phyloP scores from a whole-genome alignment of 2,797 vertebrate genomes.

The Distichodus sexfasciatus region DNA sequence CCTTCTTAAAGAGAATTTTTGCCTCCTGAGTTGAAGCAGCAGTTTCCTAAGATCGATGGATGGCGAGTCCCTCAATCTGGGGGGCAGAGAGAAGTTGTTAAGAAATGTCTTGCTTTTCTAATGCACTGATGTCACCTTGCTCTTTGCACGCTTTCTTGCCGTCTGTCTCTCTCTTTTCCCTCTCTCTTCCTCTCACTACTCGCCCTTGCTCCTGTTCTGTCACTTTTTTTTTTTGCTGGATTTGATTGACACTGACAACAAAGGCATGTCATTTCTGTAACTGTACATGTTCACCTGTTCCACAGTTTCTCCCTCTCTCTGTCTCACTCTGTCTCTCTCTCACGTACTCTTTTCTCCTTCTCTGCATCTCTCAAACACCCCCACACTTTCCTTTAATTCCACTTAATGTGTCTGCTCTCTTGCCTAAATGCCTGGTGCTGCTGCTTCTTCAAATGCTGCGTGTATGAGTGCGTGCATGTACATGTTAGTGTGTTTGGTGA shows the following conservation, averaged over 20 bases:
- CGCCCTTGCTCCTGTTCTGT: not conserved
- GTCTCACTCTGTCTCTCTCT: no score
- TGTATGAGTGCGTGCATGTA: not conserved
- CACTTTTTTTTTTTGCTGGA: not conserved
- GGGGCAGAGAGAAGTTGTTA: conserved; percentile 10
- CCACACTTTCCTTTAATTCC: conserved; percentile 5
- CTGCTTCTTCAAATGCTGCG: no score
- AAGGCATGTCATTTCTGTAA: conserved; percentile 11
- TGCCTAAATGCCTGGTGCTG: not conserved
- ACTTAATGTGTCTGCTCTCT: not conserved
- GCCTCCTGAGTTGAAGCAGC: conserved; percentile 3
- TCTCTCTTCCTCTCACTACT: not conserved
- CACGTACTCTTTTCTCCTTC: no score
- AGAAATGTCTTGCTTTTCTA: not conserved
- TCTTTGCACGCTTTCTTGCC: not conserved
- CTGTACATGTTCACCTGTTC: conserved; percentile 3
- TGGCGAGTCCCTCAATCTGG: conserved; percentile 5
- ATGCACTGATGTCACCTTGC: not conserved
- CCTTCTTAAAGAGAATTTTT: conserved; percentile 14
- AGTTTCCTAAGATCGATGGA: conserved; percentile 35
- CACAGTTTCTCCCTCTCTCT: not conserved
- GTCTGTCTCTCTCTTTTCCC: not conserved
- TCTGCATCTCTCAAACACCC: not conserved
- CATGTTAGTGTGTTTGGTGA: not conserved
- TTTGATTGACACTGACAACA: conserved; percentile 3